These are phyloP conservation scores for Limonius californicus DNA, from an alignment of 1,140 invertebrate species.

Conservation along the genomic window DNA sequence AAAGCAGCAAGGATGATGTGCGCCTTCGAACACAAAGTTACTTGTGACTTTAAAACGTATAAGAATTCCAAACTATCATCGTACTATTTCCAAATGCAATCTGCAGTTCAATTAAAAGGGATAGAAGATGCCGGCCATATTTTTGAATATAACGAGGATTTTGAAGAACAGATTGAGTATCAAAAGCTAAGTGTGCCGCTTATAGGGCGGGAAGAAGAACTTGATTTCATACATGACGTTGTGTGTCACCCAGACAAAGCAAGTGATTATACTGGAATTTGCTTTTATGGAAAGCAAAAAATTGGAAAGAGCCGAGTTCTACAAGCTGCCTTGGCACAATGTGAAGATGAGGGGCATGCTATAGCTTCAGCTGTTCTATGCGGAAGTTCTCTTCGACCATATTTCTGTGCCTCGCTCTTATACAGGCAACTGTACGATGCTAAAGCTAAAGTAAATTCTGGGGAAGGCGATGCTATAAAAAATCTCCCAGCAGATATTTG, in stretches of 20 bases:
- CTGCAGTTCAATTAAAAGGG: conserved; percentile 53
- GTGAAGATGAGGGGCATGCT: conserved; percentile 16
- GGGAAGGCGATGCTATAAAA: background rate
- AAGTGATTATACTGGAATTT: conserved; percentile 27
- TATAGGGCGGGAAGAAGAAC: conserved; percentile 47
- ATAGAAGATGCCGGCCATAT: conserved; percentile 50
- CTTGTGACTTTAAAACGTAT: conserved; percentile 58
- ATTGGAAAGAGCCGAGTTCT: conserved; percentile 50
- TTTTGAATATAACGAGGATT: conserved; percentile 52
- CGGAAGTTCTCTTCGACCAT: conserved; percentile 21
- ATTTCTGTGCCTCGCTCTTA: conserved; percentile 25
- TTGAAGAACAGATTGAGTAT: conserved; percentile 44
- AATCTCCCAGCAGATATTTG: conserved; percentile 22
- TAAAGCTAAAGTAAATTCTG: background rate
- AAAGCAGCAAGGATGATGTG: conserved; percentile 69
- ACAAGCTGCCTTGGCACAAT: conserved; percentile 44
- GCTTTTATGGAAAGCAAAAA: conserved; percentile 44
- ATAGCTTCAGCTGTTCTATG: conserved; percentile 22
- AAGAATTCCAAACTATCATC: conserved; percentile 54
- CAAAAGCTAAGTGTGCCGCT: conserved; percentile 44
- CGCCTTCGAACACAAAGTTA: conserved; percentile 52
- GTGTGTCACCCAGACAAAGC: conserved; percentile 36
- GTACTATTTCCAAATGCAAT: conserved; percentile 52
- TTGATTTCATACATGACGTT: conserved; percentile 47
- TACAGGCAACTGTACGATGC: conserved; percentile 31